Evolutionary conservation across 1,140 invertebrate species (phyloP).

Genomic region (Oreohelix idahoensis): DNA sequence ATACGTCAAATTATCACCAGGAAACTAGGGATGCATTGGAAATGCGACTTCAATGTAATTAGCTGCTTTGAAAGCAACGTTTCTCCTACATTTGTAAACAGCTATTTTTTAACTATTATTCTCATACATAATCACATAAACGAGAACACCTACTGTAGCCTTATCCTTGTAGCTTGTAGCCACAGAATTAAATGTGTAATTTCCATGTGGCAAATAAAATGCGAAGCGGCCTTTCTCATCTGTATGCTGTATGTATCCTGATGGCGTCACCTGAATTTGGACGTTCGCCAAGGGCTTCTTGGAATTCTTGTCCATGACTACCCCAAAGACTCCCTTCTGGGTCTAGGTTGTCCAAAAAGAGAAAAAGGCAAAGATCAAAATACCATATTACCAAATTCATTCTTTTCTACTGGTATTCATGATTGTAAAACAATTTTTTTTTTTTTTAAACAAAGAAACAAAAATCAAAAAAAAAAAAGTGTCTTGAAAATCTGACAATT

Average conservation of each 20-base stretch:
- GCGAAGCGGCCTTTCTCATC: constrained; percentile 87
- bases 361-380: background rate
- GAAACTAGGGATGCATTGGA: too few species aligned
- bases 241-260: constrained; percentile 45
- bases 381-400: background rate
- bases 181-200: constrained; percentile 76
- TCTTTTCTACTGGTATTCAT: background rate
- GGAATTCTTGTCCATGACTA: constrained; percentile 82
- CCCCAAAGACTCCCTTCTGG: constrained; percentile 88
- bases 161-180: constrained; percentile 7
- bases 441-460: too few species aligned
- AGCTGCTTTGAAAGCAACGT: too few species aligned
- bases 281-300: constrained; percentile 82
- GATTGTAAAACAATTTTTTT: too few species aligned
- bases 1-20: too few species aligned
- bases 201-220: constrained; percentile 88
- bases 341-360: constrained; percentile 72
- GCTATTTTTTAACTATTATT: too few species aligned
- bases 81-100: too few species aligned
- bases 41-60: too few species aligned
- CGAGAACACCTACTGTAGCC: background rate
- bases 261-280: constrained; percentile 79
- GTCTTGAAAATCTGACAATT: too few species aligned
- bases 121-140: too few species aligned
- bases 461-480: too few species aligned